Evolutionary conservation across 2,888 invertebrate genomes (phyloP).

Genomic region (Tenthredo notha): DNA sequence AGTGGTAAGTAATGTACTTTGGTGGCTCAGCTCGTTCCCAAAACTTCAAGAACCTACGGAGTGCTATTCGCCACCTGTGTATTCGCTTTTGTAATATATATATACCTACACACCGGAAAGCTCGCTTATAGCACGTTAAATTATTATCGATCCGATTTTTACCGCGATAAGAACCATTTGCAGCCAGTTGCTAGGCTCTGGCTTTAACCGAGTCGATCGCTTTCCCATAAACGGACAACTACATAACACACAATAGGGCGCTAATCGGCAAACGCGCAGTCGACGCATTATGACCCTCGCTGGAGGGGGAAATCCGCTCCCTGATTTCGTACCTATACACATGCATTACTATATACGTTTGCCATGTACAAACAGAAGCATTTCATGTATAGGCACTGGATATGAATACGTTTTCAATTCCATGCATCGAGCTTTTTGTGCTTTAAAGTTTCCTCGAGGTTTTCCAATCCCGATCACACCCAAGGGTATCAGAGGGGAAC

Average conservation of each 20-base stretch:
- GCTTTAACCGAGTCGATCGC: conserved; percentile 8
- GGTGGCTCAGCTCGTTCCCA: background rate
- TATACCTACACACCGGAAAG: background rate
- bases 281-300: background rate
- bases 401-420: background rate
- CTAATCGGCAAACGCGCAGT: conserved; percentile 13
- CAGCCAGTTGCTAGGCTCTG: background rate
- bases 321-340: no score
- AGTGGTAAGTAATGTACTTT: conserved; percentile 41
- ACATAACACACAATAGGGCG: conserved; percentile 10
- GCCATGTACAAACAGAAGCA: background rate
- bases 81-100: background rate
- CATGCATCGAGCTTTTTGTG: background rate
- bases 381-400: background rate
- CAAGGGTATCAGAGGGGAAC: background rate
- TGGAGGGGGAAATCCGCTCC: conserved; percentile 14
- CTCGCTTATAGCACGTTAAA: background rate
- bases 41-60: background rate
- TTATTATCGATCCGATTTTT: conserved; percentile 39
- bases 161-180: conserved; percentile 17
- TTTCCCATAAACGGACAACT: conserved; percentile 16
- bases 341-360: background rate
- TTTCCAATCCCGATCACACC: background rate
- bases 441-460: background rate
- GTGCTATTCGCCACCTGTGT: conserved; percentile 33